Percentiles rank a stretch among this genome's conserved stretches.
These are phyloP conservation scores for Sepioteuthis lessoniana DNA, from an alignment of 2,888 invertebrate genomes.

Conservation along the genomic window DNA sequence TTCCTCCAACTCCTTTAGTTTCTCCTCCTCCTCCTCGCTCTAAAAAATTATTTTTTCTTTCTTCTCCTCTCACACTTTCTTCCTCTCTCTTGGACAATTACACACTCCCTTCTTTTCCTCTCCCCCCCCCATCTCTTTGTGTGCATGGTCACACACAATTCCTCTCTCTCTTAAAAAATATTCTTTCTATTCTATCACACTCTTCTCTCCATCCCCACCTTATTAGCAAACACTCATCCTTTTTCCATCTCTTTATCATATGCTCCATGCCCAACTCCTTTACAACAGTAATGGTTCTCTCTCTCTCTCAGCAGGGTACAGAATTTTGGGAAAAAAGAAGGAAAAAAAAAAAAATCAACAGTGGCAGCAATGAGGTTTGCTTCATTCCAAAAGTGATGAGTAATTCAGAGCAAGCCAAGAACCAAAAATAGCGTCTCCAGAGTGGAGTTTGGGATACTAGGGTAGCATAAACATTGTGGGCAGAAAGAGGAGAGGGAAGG, in stretches of 20 bases:
- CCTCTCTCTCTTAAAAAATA: too few species aligned
- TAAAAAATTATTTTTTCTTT: too few species aligned
- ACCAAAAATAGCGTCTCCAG: constrained; percentile 35
- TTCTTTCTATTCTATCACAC: too few species aligned
- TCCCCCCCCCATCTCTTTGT: too few species aligned
- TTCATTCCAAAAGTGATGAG: constrained; percentile 38
- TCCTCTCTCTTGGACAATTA: too few species aligned
- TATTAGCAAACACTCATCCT: background rate
- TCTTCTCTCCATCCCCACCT: background rate
- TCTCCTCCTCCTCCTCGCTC: too few species aligned
- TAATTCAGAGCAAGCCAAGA: background rate
- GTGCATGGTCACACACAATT: too few species aligned
- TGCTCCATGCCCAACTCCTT: background rate
- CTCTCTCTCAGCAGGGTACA: background rate
- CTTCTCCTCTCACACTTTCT: too few species aligned
- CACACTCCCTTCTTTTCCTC: too few species aligned
- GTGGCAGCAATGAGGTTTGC: background rate
- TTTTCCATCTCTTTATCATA: background rate
- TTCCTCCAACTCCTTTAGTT: too few species aligned
- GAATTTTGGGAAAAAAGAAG: background rate
- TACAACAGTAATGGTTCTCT: background rate
- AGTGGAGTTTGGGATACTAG: background rate
- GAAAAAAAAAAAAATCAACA: too few species aligned
- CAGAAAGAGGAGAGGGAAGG: background rate
- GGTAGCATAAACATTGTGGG: too few species aligned